Percentiles rank a stretch among this genome's conserved stretches.
Conservation (phyloP, 2,888 invertebrate genomes). For the Epistrophella euchroma region DNA sequence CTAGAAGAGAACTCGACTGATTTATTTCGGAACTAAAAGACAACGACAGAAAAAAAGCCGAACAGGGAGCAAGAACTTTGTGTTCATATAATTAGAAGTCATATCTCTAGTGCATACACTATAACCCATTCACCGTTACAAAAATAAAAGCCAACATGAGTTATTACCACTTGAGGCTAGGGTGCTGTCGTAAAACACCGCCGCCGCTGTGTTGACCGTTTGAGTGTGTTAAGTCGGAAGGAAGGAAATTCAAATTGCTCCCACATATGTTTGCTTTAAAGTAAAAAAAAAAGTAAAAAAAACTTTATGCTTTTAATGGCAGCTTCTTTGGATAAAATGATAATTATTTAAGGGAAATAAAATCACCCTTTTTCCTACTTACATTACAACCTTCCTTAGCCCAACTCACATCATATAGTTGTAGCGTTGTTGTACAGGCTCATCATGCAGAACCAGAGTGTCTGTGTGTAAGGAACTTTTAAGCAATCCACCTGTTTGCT, state of each 20-base stretch:
- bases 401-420: neutral
- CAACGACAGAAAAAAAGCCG: constrained; percentile 29
- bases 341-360: constrained; percentile 3
- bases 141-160: constrained; percentile 61
- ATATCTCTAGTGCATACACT: neutral
- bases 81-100: constrained; percentile 45
- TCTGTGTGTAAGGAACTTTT: constrained; percentile 29
- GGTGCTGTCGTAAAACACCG: constrained; percentile 32
- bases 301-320: constrained; percentile 40
- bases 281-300: neutral
- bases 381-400: neutral
- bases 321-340: constrained; percentile 34
- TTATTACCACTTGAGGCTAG: constrained; percentile 50
- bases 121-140: constrained; percentile 68
- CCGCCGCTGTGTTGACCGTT: constrained; percentile 27
- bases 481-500: constrained; percentile 73
- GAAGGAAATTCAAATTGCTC: constrained; percentile 56
- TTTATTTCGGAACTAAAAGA: constrained; percentile 70
- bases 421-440: constrained; percentile 13
- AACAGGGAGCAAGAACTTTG: constrained; percentile 31
- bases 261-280: constrained; percentile 30
- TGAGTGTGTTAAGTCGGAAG: constrained; percentile 48
- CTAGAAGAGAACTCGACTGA: constrained; percentile 61
- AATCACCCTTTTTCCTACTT: constrained; percentile 13
- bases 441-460: constrained; percentile 60